Evolutionary conservation across 1,140 invertebrate genomes (phyloP), one percentile per base, ranked within the genome.

Genomic region (Phthorimaea operculella): DNA sequence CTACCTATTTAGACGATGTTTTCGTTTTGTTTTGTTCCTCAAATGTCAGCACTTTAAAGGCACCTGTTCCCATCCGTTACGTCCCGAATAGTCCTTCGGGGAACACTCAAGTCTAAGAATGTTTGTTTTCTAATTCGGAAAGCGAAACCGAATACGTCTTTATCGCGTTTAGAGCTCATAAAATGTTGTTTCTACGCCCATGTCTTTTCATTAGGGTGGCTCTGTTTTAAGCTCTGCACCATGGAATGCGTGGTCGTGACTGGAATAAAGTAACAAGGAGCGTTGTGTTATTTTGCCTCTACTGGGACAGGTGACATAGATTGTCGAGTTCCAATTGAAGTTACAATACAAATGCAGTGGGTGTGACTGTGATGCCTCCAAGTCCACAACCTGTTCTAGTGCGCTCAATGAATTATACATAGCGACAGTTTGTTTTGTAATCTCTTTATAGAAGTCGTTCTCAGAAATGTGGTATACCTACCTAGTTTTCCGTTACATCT

Each of bases 1-100:
- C 34, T 42, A 9, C 44, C 16, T 3, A 47, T 14, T 47, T 47
- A 8, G 44, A 47, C n/a, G 15, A 14, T 47, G 16, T 47, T 47
- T 47, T 47, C 14, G 33, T 34, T 45, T 14, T n/a, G n/a, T n/a
- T n/a, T n/a, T n/a, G n/a, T 42, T 28, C 11, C 39, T 9, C 44
- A n/a, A 47, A 56, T 48, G 57, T 39, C 56, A 57, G 51, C 51
- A 36, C 42, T 33, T 49, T 54, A 56, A 57, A 57, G 18, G 11
- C 45, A 51, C 16, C 44, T 16, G 44, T 47, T 9, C 1, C 15
- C 44, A 15, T 47, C 16, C 16, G 44, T 39, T 39, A 39, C 21
- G 8, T 4, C 8, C 16, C 44, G 15, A 47, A 15, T 16, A 47
- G 44, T 15, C 16, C 16, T 47, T 47, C 15, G 44, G 14, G 44